phyloP scores from a whole-genome alignment of 2,797 vertebrate genomes.

The Platyrinchus mystaceus region DNA sequence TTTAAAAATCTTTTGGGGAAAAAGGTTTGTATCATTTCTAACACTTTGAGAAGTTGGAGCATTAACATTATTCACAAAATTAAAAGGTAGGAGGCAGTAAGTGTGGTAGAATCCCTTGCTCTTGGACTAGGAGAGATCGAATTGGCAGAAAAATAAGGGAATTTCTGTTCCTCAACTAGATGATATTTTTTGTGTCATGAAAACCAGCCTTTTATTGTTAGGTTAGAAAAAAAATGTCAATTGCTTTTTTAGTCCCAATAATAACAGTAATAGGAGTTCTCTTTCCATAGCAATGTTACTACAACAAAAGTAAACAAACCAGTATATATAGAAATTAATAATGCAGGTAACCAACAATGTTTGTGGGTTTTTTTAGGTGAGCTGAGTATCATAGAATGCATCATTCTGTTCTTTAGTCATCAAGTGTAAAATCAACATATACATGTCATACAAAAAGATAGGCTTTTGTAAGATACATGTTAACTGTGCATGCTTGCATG shows the following conservation, averaged over 20 bases:
- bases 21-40: not conserved
- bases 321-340: not conserved
- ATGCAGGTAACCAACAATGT: not conserved
- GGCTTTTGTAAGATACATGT: not conserved
- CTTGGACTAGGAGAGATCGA: not conserved
- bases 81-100: not conserved
- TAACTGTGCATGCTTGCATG: not conserved
- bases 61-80: not conserved
- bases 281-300: not conserved
- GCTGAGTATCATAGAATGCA: not conserved
- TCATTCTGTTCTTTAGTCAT: not conserved
- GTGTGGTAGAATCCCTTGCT: not conserved
- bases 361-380: not conserved
- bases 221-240: not conserved
- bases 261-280: not conserved
- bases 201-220: not conserved
- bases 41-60: not conserved
- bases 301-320: not conserved
- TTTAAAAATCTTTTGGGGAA: fast-evolving
- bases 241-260: not conserved
- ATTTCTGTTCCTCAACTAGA: not conserved
- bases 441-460: not conserved
- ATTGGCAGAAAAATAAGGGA: not conserved
- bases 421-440: not conserved
- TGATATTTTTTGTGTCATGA: not conserved